Conservation (phyloP, 2,888 invertebrate species). For the Acleris literana region DNA sequence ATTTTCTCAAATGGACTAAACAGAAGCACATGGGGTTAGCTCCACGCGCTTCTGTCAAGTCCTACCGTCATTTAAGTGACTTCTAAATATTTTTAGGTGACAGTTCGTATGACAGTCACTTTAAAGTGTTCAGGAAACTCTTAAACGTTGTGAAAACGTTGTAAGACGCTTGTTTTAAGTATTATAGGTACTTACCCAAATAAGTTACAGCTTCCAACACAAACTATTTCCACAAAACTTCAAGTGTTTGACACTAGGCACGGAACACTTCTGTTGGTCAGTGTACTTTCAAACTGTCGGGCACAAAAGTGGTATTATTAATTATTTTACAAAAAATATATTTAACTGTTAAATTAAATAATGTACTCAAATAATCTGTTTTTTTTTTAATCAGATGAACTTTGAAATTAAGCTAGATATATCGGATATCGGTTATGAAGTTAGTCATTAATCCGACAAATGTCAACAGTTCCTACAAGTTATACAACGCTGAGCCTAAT, state of each 20-base stretch:
- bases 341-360: too few relatives aligned
- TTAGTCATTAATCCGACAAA: constrained; percentile 12
- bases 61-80: constrained; percentile 1
- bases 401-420: too few relatives aligned
- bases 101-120: too few relatives aligned
- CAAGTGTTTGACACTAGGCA: constrained; percentile 23
- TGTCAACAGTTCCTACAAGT: constrained; percentile 54
- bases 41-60: too few relatives aligned
- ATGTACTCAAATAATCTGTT: too few relatives aligned
- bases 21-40: too few relatives aligned
- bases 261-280: constrained; percentile 19
- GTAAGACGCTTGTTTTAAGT: not conserved
- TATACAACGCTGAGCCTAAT: constrained; percentile 65
- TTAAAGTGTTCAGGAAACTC: not conserved
- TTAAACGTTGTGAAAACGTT: not conserved
- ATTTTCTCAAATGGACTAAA: too few relatives aligned
- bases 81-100: too few relatives aligned
- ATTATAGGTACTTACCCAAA: constrained; percentile 19
- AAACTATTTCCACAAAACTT: constrained; percentile 30
- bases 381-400: too few relatives aligned
- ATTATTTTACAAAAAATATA: too few relatives aligned
- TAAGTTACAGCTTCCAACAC: constrained; percentile 25
- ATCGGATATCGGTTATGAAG: not conserved
- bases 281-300: constrained; percentile 36
- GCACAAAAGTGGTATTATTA: not conserved